phyloP scores from a whole-genome alignment of 2,888 invertebrate genomes.

The Hyles lineata region DNA sequence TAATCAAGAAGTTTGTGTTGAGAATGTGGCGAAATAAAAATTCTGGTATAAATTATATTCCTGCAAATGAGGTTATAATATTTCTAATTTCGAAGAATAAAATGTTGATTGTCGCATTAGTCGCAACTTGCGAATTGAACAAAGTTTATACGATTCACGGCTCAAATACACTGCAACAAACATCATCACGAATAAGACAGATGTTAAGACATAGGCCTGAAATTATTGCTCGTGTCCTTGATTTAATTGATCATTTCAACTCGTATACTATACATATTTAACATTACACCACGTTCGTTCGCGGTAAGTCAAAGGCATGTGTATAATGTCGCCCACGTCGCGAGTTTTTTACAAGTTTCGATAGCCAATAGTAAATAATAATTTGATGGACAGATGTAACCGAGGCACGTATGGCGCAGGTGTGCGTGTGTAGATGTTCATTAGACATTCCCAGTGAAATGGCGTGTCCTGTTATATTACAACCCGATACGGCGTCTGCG shows the following conservation, averaged over 20 bases:
- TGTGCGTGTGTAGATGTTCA: constrained; percentile 35
- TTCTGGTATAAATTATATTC: no score
- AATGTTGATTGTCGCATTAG: no score
- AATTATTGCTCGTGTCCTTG: background rate
- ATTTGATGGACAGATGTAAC: constrained; percentile 23
- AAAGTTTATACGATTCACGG: no score
- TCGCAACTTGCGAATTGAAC: no score
- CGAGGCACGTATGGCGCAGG: constrained; percentile 15
- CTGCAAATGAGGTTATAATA: no score
- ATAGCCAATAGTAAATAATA: constrained; percentile 17
- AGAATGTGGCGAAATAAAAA: no score
- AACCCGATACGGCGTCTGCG: constrained; percentile 45
- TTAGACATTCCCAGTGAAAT: constrained; percentile 45
- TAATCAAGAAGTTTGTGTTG: no score
- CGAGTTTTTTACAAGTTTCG: background rate
- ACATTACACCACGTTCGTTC: background rate
- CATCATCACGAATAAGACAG: no score
- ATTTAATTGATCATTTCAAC: background rate
- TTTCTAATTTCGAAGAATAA: no score
- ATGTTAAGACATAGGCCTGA: background rate
- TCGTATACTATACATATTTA: background rate
- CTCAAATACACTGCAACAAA: no score
- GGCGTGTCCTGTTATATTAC: constrained; percentile 52
- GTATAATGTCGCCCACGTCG: background rate
- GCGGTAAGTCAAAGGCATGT: background rate